Base-by-base conservation (phyloP, 2,888 invertebrate species). In the Troglohyphantes excavatus region DNA sequence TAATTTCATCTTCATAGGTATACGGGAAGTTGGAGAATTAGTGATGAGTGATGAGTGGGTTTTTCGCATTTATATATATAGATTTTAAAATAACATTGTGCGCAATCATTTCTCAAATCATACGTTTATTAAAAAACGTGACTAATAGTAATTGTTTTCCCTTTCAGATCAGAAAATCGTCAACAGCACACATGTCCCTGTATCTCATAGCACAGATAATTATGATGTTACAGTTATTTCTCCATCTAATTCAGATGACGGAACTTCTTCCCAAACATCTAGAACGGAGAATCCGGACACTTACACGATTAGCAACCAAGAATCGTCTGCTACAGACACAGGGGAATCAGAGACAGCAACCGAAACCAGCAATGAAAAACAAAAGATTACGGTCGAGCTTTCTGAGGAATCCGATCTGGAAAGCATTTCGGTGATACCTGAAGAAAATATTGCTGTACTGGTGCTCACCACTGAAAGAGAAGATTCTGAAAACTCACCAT, bases 381-480 rank as follows among this genome's bases (percentile, higher is more conserved):
- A 90, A 67, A 85, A 85, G 67, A 84, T 90, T 13, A 90, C 90
- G 2, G 76, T 90, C 2, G 84, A 90, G 26, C 61, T 90, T 6
- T 61, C 72, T 0, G 73, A 78, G 1, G 90, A 90, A 29, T 65
- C 90, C 0, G 46, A 73, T 39, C 13, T 90, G 19, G 84, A 90
- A 29, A 90, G 90, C n/a, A 83, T 90, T 23, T 85, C 90, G 0
- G 82, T 90, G 3, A 85, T 90, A 21, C 90, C 90, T n/a, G 85
- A 90, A 43, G 90, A 90, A 73, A 90, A 85, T 11, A 82, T 90
- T 19, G 90, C 90, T 2, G 79, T 90, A 13, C 61, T 90, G 23
- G 72, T 90, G 1, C 46, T 90, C 0, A 90, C 84, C 0, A 90
- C 90, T 27, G 84, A 84, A 67, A 85, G 85, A 23, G 81, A 63